phyloP scores from a whole-genome alignment of 2,797 vertebrate species.

The Coreius guichenoti region DNA sequence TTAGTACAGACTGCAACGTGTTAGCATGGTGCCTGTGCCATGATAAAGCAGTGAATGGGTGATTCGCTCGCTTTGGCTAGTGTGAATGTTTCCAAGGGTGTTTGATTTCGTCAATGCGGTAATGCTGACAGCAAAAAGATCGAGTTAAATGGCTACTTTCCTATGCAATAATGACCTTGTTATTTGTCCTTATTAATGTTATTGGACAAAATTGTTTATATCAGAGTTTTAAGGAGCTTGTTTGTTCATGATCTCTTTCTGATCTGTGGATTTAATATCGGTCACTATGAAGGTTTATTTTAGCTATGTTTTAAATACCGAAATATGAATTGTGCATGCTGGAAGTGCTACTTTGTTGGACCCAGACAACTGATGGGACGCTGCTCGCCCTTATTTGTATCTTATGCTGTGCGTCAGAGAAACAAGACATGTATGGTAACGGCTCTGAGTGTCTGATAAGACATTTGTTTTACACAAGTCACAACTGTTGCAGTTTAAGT shows the following conservation, averaged over 20 bases:
- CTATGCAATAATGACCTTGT: slow-evolving; percentile 76
- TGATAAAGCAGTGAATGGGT: background rate
- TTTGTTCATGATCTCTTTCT: slow-evolving; percentile 2
- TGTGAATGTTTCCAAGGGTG: slow-evolving; percentile 53
- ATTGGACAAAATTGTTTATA: background rate
- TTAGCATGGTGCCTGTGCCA: background rate
- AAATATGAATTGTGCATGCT: background rate
- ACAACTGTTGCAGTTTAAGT: background rate
- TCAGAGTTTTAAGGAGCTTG: background rate
- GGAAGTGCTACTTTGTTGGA: background rate
- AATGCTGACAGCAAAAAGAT: slow-evolving; percentile 64
- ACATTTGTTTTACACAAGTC: background rate
- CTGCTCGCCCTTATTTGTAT: background rate
- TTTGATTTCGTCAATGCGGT: slow-evolving; percentile 53
- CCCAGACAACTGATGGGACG: background rate
- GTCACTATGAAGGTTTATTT: background rate
- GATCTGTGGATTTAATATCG: background rate
- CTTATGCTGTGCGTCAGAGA: background rate
- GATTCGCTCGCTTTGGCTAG: slow-evolving; percentile 28
- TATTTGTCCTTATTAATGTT: slow-evolving; percentile 29
- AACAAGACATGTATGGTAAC: background rate
- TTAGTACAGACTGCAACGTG: background rate
- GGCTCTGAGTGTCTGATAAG: background rate
- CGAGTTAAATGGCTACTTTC: slow-evolving; percentile 61
- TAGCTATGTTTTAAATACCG: background rate